phyloP scores from a whole-genome alignment of 2,888 invertebrate species.

The Drosophila putrida region DNA sequence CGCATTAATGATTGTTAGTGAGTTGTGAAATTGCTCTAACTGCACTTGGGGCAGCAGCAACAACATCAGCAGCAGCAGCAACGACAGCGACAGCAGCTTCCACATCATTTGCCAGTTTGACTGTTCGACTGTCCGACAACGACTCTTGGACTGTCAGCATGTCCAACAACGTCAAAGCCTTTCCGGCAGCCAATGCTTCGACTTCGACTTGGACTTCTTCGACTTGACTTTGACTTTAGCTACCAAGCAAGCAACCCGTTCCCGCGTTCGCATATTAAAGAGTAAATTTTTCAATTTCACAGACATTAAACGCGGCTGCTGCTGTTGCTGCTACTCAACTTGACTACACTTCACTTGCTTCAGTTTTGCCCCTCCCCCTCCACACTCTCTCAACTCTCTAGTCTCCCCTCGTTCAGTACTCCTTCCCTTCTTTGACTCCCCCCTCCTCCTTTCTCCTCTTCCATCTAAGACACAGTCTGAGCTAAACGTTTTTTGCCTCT shows the following conservation, averaged over 20 bases:
- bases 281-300: constrained; percentile 82
- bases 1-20: constrained; percentile 81
- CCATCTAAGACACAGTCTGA: constrained; percentile 38
- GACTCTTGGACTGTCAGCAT: constrained; percentile 52
- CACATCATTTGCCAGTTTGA: constrained; percentile 72
- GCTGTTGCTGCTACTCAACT: constrained; percentile 43
- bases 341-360: constrained; percentile 53
- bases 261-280: constrained; percentile 79
- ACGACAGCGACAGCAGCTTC: constrained; percentile 53
- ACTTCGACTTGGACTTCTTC: constrained; percentile 5
- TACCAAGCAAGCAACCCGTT: constrained; percentile 37
- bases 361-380: constrained; percentile 1
- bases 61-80: constrained; percentile 41
- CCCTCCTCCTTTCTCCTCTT: background rate
- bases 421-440: background rate
- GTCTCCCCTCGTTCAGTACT: background rate
- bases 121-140: constrained; percentile 8
- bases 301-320: constrained; percentile 80
- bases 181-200: constrained; percentile 66
- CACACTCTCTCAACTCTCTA: background rate
- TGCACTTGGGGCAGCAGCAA: constrained; percentile 69
- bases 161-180: constrained; percentile 68
- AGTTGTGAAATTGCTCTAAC: constrained; percentile 81
- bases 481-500: constrained; percentile 73
- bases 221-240: background rate